These are phyloP conservation scores for Chrysolina oricalcia DNA, from an alignment of 2,888 invertebrate species.

Conservation along the genomic window DNA sequence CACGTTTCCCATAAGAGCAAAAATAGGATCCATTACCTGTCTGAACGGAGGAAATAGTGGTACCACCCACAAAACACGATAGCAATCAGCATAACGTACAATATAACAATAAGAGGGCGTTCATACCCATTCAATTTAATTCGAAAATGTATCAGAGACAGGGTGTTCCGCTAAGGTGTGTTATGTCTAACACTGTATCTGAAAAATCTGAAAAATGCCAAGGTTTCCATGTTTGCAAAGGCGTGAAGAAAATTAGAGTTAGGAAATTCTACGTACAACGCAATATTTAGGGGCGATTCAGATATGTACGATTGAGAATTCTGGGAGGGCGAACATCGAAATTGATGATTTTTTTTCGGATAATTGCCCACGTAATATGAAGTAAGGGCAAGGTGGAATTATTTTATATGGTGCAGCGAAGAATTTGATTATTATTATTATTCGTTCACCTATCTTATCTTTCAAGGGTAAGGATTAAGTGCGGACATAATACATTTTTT, in stretches of 20 bases:
- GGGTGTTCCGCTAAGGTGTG: constrained; percentile 16
- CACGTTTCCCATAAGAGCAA: constrained; percentile 28
- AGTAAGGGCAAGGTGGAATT: too few species aligned
- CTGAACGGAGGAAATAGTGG: constrained; percentile 7
- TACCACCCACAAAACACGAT: constrained; percentile 20
- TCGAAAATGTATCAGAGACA: constrained; percentile 15
- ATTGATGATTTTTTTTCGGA: too few species aligned
- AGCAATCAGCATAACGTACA: constrained; percentile 14
- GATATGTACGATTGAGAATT: too few species aligned
- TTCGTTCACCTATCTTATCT: too few species aligned
- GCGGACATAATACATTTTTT: too few species aligned
- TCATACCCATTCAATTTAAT: constrained; percentile 18
- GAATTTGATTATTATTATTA: too few species aligned
- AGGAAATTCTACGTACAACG: not conserved
- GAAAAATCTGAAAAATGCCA: not conserved
- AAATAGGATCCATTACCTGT: constrained; percentile 28
- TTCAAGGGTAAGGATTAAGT: too few species aligned
- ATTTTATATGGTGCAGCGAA: too few species aligned
- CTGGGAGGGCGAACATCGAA: too few species aligned
- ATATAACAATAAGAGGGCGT: constrained; percentile 21
- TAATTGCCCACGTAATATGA: too few species aligned
- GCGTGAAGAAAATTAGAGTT: not conserved
- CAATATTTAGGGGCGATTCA: too few species aligned
- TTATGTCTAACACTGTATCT: not conserved
- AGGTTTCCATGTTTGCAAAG: not conserved